Evolutionary conservation across 2,113 vertebrate species (phyloP).

Genomic region (Bettongia penicillata): DNA sequence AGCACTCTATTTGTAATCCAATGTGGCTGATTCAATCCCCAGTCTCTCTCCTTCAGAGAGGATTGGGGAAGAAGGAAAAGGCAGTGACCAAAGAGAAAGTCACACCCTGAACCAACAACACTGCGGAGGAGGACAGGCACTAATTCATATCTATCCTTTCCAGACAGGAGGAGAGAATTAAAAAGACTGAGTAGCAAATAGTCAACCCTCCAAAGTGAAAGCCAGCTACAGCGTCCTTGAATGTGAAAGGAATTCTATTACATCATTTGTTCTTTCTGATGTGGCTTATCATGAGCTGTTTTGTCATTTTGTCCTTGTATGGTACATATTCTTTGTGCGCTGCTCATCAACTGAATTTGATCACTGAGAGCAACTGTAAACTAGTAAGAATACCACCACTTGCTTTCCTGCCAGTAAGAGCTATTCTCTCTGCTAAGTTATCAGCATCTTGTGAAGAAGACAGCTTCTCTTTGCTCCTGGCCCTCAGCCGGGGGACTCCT

Average conservation of each 20-base stretch:
- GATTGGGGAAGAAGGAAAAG: neutral
- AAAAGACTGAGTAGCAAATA: neutral
- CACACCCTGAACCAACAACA: neutral
- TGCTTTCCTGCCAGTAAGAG: conserved; percentile 28
- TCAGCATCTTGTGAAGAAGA: conserved; percentile 47
- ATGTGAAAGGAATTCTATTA: conserved; percentile 19
- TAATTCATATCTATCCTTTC: neutral
- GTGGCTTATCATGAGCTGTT: neutral
- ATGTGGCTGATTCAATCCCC: neutral
- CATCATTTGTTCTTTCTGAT: neutral
- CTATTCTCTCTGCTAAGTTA: conserved; percentile 39
- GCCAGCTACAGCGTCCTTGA: neutral
- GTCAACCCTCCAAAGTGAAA: neutral
- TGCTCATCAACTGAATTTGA: conserved; percentile 8
- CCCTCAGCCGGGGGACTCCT: conserved; percentile 41
- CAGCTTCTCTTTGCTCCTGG: neutral
- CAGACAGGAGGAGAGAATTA: neutral
- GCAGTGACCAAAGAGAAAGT: neutral
- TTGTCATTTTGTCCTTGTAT: conserved; percentile 37
- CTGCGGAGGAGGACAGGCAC: neutral
- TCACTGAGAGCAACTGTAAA: conserved; percentile 10
- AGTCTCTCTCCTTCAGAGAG: neutral
- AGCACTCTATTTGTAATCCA: neutral
- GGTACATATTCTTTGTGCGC: neutral
- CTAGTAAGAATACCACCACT: conserved; percentile 19